phyloP scores from a whole-genome alignment of 2,797 vertebrate species.

The Champsocephalus esox region DNA sequence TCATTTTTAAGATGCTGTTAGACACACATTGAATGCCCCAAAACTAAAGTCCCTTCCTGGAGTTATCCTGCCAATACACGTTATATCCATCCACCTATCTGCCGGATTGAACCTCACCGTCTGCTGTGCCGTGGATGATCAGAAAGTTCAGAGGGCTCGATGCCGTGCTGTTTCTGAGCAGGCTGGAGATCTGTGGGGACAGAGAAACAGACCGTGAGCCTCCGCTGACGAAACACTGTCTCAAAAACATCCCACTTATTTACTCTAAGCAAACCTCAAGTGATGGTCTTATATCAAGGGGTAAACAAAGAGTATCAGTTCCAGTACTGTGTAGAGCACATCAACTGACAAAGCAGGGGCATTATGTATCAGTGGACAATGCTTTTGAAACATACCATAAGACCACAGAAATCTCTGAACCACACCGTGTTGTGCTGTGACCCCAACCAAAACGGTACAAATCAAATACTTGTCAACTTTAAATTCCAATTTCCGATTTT shows the following conservation, averaged over 20 bases:
- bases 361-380: background rate
- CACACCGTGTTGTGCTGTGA: too few species aligned
- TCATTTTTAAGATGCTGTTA: background rate
- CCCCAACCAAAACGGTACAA: too few species aligned
- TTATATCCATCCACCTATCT: background rate
- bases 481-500: too few species aligned
- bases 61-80: background rate
- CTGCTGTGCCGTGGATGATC: constrained; percentile 82
- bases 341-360: too few species aligned
- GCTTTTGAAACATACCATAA: too few species aligned
- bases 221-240: background rate
- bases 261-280: background rate
- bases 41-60: background rate
- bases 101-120: constrained; percentile 66
- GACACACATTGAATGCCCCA: too few species aligned
- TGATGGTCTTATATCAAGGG: background rate
- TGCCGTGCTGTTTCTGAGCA: constrained; percentile 70
- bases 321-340: too few species aligned
- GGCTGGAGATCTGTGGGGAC: constrained; percentile 76
- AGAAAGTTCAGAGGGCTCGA: constrained; percentile 61
- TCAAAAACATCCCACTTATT: background rate
- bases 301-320: background rate
- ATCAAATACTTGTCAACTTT: too few species aligned
- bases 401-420: too few species aligned
- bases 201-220: background rate